A percentile compares a stretch with the other conserved stretches of the same genome.
Conservation (phyloP, 2,797 vertebrate genomes). For the Helostoma temminkii region DNA sequence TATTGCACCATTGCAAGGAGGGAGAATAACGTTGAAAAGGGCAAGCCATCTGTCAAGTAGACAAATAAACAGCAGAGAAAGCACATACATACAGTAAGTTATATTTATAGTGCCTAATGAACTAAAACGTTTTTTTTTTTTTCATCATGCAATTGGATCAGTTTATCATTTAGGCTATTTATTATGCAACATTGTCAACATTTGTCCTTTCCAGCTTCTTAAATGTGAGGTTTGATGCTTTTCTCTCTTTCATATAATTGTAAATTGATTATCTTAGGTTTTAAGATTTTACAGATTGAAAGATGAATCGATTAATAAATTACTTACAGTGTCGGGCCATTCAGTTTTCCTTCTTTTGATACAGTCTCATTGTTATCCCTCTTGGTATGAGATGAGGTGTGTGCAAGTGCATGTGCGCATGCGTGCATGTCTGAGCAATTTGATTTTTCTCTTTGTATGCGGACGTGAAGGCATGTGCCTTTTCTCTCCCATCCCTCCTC, state of each 20-base stretch:
- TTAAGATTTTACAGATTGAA: no score
- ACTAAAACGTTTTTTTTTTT: not conserved
- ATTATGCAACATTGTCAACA: not conserved
- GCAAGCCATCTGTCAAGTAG: constrained; percentile 8
- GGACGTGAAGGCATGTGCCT: constrained; percentile 86
- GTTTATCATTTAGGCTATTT: not conserved
- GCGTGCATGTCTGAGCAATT: constrained; percentile 76
- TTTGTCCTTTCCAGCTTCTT: not conserved
- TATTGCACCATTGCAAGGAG: constrained; percentile 8
- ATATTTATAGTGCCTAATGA: not conserved
- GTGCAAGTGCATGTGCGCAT: constrained; percentile 53
- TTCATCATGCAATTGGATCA: not conserved
- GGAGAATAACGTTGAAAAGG: constrained; percentile 22
- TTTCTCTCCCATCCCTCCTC: constrained; percentile 73
- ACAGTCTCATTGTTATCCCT: constrained; percentile 51
- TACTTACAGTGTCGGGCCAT: constrained; percentile 14
- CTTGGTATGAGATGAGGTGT: constrained; percentile 55
- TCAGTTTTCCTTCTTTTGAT: constrained; percentile 48
- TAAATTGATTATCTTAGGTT: not conserved
- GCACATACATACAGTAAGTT: not conserved
- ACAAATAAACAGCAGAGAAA: constrained; percentile 2
- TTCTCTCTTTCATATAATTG: not conserved
- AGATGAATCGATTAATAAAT: no score
- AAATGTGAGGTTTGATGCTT: not conserved
- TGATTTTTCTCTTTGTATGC: constrained; percentile 77